These are phyloP conservation scores for Crax fasciolata DNA, from an alignment of 2,797 vertebrate species.

Conservation along the genomic window DNA sequence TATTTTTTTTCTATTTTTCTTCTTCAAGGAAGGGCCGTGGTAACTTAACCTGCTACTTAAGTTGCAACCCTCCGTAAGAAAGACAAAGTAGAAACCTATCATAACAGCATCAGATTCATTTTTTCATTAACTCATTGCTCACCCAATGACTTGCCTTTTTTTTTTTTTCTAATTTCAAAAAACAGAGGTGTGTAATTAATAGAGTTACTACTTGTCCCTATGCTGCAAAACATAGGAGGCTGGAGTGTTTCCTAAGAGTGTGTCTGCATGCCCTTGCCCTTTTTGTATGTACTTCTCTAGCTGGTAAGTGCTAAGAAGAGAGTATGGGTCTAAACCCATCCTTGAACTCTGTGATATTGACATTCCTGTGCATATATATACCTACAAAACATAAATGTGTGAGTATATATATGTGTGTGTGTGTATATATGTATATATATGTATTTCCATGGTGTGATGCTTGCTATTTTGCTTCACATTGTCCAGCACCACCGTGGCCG, in stretches of 20 bases:
- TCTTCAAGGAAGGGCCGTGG: background rate
- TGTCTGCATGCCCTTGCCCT: background rate
- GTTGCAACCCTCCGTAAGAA: background rate
- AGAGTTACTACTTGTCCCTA: accelerated
- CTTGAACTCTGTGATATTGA: background rate
- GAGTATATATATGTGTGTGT: background rate
- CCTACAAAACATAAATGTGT: background rate
- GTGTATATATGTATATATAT: no score
- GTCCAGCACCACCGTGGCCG: background rate
- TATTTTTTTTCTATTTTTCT: background rate
- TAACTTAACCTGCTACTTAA: background rate
- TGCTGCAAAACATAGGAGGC: background rate
- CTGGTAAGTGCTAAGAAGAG: accelerated
- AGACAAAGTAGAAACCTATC: background rate
- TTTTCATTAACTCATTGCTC: background rate
- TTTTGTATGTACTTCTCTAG: background rate
- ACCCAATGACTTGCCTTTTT: background rate
- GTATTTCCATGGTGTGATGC: background rate
- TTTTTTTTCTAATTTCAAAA: background rate
- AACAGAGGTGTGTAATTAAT: background rate
- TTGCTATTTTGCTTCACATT: background rate
- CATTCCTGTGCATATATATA: background rate
- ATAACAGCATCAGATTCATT: no score
- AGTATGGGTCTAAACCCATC: background rate
- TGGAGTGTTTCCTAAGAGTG: background rate